A percentile compares a stretch with the other conserved stretches of the same genome.
Conservation (phyloP, 2,797 vertebrate genomes). For the Bovichtus diacanthus region DNA sequence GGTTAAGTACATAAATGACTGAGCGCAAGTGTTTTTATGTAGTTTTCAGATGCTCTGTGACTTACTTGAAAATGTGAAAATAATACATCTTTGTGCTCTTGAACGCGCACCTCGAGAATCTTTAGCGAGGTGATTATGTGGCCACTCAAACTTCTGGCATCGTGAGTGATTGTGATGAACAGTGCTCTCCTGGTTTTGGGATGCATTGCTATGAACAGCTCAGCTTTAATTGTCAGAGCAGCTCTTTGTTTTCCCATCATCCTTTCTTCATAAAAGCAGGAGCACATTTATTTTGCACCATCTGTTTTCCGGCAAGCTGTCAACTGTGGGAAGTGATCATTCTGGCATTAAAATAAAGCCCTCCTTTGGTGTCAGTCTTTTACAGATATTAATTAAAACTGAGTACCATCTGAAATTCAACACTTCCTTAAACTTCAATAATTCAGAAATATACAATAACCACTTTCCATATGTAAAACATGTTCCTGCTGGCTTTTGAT, state of each 20-base stretch:
- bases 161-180: conserved; percentile 52
- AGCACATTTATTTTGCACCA: conserved; percentile 73
- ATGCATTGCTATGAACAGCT: conserved; percentile 39
- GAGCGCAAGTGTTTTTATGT: conserved; percentile 80
- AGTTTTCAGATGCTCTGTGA: conserved; percentile 62
- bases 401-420: conserved; percentile 22
- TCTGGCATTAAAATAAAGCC: conserved; percentile 65
- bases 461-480: not conserved
- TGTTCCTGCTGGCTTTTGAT: not conserved
- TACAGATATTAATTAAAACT: conserved; percentile 51
- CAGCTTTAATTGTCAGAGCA: conserved; percentile 67
- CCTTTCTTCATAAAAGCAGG: conserved; percentile 65
- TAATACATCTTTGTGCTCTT: conserved; percentile 54
- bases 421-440: conserved; percentile 3
- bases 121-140: conserved; percentile 56
- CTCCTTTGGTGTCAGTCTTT: conserved; percentile 36
- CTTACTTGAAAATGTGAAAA: conserved; percentile 67
- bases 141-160: conserved; percentile 62
- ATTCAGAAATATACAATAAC: conserved; percentile 13
- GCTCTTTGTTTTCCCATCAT: conserved; percentile 71
- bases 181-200: conserved; percentile 33
- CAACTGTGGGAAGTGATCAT: conserved; percentile 67
- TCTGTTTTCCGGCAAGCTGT: conserved; percentile 80
- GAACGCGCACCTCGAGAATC: conserved; percentile 51
- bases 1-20: conserved; percentile 90